Conservation (phyloP, 1,140 invertebrate genomes). For the Trichogramma pretiosum region DNA sequence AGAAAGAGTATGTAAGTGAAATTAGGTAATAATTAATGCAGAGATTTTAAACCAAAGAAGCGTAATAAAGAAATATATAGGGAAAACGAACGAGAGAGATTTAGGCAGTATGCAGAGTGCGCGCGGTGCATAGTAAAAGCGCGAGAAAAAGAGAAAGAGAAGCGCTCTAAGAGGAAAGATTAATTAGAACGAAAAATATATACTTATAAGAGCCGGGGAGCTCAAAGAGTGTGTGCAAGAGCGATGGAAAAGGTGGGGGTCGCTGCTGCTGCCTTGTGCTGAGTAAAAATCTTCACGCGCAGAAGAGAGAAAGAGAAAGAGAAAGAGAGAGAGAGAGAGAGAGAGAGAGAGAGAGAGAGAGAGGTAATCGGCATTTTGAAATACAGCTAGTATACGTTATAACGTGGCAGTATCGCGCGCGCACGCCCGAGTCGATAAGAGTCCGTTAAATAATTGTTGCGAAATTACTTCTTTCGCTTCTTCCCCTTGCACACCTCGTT, state of each 20-base stretch:
- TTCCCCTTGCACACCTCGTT: too few relatives aligned
- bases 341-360: background rate
- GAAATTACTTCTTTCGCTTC: constrained; percentile 6
- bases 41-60: background rate
- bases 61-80: too few relatives aligned
- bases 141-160: background rate
- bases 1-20: background rate
- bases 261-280: too few relatives aligned
- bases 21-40: constrained; percentile 6
- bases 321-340: background rate
- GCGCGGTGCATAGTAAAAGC: background rate
- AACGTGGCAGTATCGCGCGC: too few relatives aligned
- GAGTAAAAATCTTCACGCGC: too few relatives aligned
- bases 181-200: background rate
- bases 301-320: background rate
- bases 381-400: background rate
- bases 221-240: background rate
- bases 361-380: too few relatives aligned
- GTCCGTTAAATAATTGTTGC: constrained; percentile 10
- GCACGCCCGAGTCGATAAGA: background rate
- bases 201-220: background rate
- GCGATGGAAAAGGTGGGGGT: background rate
- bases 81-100: too few relatives aligned
- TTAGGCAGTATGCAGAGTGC: too few relatives aligned
- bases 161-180: background rate